Evolutionary conservation across 2,888 invertebrate genomes (phyloP), one percentile per base, ranked within the genome.

Genomic region (Drosophila atroscutellata): DNA sequence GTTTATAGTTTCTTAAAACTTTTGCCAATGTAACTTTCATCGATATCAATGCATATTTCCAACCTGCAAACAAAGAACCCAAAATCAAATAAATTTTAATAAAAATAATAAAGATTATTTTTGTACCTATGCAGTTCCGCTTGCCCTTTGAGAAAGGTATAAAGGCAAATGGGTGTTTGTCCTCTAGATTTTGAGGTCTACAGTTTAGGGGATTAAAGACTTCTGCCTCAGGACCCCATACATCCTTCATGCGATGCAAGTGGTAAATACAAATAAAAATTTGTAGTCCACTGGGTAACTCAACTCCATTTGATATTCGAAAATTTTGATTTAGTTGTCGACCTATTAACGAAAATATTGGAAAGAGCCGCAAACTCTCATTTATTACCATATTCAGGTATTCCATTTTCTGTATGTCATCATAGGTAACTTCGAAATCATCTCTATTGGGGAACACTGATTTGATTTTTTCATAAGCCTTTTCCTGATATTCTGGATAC

Each of bases 171-270:
- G 92, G 82, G 80, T 92, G 92, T 8, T 86, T 90, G 0, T 66
- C 77, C 2, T 75, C 70, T 30, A 91, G 66, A 63, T 90, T 92
- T 3, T 86, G 76, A 0, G 92, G 91, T n/a, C 91, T 63, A 63
- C 92, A 92, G 61, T 92, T 81, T 18, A 92, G 90, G 0, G 92
- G 92, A 83, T 92, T 91, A 45, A 92, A 92, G 1, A 62, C 63
- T 1, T 84, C 67, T 6, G 92, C 91, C 3, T 91, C 75, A 0
- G 80, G 71, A 0, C 93, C 92, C 93, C 93, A 92, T 30, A 88
- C 66, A 9, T 91, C 83, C 3, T 76, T 69, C 32, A 80, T 81
- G 7, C 92, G 90, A 62, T 92, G 93, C 64, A 90, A 78, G 37
- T 90, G 81, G 20, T 89, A 92, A 6, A 91, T 86, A 56, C 88